Base-by-base conservation (phyloP, 2,888 invertebrate species). In the Drosophila mimetica region DNA sequence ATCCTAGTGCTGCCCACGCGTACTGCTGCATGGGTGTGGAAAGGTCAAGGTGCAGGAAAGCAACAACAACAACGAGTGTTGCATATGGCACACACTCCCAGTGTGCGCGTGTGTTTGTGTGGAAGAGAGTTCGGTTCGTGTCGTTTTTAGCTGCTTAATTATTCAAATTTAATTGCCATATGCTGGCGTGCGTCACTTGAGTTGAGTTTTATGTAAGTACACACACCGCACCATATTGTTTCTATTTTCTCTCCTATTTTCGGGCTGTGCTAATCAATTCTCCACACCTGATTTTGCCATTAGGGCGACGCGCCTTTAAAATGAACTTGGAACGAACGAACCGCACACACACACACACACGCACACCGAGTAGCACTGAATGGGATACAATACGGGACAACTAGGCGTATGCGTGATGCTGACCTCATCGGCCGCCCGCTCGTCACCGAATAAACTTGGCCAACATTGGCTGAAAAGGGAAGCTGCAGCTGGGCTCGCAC, bases 341-440 rank as follows among this genome's bases (percentile, higher is more conserved):
- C 46, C 42, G 61, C 37, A 44, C 46, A 42, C 37, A 71, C 36
- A 46, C 44, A 54, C 44, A 47, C 55, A 55, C 55, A 59, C 44
- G 63, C 2, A 41, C 20, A 28, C n/a, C n/a, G n/a, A n/a, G n/a
- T n/a, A n/a, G n/a, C 44, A 44, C n/a, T n/a, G 9, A 20, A 65
- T 34, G 39, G n/a, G 48, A 34, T 20, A 22, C 9, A 6, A 30
- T 13, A 32, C 20, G 13, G 58, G 39, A 14, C n/a, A 34, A 47
- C 59, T 52, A 39, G 59, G 48, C 69, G 71, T 59, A 71, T 69
- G 42, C 59, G 41, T 51, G 71, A 48, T 74, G 65, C 87, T 85
- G 79, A 78, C 79, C 75, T 78, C 86, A 79, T 54, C 79, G 83
- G 74, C 60, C 66, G 76, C 70, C 64, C 60, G 83, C 71, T 59